Conservation (phyloP, 2,113 vertebrate species). For the Bos javanicus region DNA sequence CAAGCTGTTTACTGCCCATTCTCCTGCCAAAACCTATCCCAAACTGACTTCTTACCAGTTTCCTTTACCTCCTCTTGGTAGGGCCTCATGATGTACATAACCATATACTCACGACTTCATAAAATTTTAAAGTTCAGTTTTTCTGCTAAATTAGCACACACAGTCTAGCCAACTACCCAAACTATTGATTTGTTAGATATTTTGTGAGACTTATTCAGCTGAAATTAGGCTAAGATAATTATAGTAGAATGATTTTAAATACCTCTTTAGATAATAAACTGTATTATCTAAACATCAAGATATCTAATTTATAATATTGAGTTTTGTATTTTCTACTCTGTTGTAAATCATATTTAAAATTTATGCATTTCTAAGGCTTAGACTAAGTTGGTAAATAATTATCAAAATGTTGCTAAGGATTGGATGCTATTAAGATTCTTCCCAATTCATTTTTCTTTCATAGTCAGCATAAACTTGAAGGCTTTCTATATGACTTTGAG, state of each 20-base stretch:
- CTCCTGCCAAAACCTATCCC: not conserved
- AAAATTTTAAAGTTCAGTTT: not conserved
- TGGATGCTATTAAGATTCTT: not conserved
- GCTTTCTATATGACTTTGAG: not conserved
- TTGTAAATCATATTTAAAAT: not conserved
- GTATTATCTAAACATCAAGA: not conserved
- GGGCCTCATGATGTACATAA: not conserved
- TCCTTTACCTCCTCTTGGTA: not conserved
- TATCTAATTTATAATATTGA: not conserved
- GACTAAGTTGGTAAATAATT: not conserved
- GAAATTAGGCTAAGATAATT: not conserved
- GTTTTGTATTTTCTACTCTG: not conserved
- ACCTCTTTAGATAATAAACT: not conserved
- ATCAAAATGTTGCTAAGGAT: not conserved
- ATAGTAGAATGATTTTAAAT: not conserved
- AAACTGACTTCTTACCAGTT: not conserved
- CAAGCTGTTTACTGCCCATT: not conserved
- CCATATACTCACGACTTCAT: not conserved
- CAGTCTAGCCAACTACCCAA: not conserved
- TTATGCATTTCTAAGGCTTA: not conserved
- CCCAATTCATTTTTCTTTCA: not conserved
- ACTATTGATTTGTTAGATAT: not conserved
- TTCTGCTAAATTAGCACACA: not conserved
- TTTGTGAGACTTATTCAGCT: not conserved
- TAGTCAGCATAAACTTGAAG: not conserved